These are phyloP conservation scores for Hyperoplus lanceolatus DNA, from an alignment of 2,797 vertebrate species.

Conservation along the genomic window DNA sequence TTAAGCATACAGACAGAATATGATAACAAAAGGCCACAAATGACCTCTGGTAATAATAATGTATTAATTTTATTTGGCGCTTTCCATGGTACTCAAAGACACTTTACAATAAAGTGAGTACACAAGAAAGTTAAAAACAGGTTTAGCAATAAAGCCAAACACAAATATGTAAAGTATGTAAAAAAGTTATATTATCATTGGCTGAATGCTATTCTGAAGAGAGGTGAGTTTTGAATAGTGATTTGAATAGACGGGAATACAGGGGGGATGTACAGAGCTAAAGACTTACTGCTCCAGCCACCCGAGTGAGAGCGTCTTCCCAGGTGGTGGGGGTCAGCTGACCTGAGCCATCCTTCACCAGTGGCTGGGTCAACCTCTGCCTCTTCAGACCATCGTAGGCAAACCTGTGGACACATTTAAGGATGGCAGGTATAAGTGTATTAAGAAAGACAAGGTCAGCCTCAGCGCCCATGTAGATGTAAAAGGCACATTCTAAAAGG, in stretches of 20 bases:
- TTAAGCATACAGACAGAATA: background rate
- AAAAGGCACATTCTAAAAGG: too few relatives aligned
- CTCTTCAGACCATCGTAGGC: constrained; percentile 97
- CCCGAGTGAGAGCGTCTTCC: constrained; percentile 93
- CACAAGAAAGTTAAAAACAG: background rate
- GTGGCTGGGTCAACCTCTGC: constrained; percentile 94
- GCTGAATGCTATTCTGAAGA: too few relatives aligned
- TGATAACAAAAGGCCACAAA: background rate
- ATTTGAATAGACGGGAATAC: too few relatives aligned
- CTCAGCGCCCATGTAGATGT: too few relatives aligned
- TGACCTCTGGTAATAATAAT: background rate
- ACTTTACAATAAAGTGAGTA: too few relatives aligned
- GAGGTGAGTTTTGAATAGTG: too few relatives aligned
- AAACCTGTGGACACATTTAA: constrained; percentile 81
- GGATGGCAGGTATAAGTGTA: background rate
- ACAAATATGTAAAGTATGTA: background rate
- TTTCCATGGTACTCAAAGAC: too few relatives aligned
- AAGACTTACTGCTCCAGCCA: constrained; percentile 92
- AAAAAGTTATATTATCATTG: too few relatives aligned
- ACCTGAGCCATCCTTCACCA: constrained; percentile 92
- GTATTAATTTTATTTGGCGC: too few relatives aligned
- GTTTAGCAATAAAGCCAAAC: background rate
- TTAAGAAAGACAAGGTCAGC: too few relatives aligned
- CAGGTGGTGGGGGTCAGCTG: constrained; percentile 91
- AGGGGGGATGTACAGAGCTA: too few relatives aligned